Evolutionary conservation across 2,113 vertebrate species (phyloP).

Genomic region (Capreolus pygargus): DNA sequence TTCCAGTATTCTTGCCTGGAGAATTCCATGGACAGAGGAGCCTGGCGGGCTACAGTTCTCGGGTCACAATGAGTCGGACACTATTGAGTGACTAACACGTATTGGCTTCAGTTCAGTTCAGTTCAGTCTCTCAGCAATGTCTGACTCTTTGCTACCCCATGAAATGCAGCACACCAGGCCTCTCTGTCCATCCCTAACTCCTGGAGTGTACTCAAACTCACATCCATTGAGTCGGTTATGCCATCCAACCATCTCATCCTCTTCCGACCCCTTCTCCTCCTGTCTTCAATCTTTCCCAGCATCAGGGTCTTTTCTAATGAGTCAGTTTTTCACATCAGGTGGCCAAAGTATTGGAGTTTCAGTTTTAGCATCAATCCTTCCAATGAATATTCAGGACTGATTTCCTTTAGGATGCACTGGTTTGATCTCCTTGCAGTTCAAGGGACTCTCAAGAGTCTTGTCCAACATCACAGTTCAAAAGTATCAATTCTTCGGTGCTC

Average conservation of each 20-base stretch:
- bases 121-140: not conserved
- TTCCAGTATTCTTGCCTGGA: not conserved
- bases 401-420: not conserved
- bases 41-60: not conserved
- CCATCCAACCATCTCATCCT: not conserved
- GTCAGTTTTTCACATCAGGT: rapidly evolving
- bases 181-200: not conserved
- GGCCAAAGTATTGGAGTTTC: not conserved
- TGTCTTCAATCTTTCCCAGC: not conserved
- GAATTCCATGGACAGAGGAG: not conserved
- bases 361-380: not conserved
- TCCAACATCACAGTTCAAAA: not conserved
- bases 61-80: not conserved
- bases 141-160: rapidly evolving
- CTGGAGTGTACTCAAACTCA: not conserved
- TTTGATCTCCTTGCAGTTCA: not conserved
- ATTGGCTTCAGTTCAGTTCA: not conserved
- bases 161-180: not conserved
- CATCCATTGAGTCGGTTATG: rapidly evolving
- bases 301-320: not conserved
- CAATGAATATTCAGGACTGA: not conserved
- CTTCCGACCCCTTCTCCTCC: not conserved
- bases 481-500: rapidly evolving
- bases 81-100: not conserved
- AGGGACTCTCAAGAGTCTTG: not conserved